Evolutionary conservation across 2,113 vertebrate genomes (phyloP).

Genomic region (Thinocorus orbignyianus): DNA sequence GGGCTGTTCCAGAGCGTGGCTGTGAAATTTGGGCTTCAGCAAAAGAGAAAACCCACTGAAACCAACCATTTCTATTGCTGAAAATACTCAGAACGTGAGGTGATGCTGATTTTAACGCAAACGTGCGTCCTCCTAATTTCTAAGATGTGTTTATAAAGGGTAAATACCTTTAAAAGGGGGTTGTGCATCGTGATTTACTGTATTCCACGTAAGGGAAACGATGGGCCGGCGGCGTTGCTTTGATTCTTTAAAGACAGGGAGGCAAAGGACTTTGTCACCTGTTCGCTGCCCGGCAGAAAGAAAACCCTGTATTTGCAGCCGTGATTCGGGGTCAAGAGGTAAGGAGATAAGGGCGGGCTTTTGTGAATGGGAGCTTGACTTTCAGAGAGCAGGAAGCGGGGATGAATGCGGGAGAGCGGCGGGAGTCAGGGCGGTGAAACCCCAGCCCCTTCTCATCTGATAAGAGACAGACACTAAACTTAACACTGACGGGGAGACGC

Average conservation of each 20-base stretch:
- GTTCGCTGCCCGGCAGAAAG: conserved; percentile 56
- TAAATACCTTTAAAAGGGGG: neutral
- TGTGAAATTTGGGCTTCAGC: neutral
- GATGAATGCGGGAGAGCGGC: conserved; percentile 80
- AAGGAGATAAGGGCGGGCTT: conserved; percentile 83
- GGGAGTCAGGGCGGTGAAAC: conserved; percentile 81
- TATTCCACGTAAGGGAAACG: rapidly evolving
- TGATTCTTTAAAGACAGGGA: neutral
- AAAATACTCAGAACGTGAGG: neutral
- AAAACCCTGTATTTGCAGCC: conserved; percentile 21
- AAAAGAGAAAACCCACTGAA: neutral
- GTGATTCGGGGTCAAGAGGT: conserved; percentile 78
- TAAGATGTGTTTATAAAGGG: neutral
- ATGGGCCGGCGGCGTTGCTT: neutral
- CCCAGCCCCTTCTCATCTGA: conserved; percentile 85
- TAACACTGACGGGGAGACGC: neutral
- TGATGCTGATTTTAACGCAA: neutral
- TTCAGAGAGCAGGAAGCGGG: conserved; percentile 86
- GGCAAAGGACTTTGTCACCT: conserved; percentile 70
- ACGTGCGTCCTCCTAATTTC: neutral
- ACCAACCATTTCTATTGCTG: neutral
- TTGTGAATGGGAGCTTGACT: conserved; percentile 88
- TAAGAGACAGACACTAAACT: conserved; percentile 70
- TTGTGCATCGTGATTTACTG: neutral
- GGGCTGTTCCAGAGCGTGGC: neutral